Percentiles rank a stretch among this genome's conserved stretches.
Evolutionary conservation across 2,888 invertebrate genomes (phyloP).

Genomic region (Phyllotreta striolata): DNA sequence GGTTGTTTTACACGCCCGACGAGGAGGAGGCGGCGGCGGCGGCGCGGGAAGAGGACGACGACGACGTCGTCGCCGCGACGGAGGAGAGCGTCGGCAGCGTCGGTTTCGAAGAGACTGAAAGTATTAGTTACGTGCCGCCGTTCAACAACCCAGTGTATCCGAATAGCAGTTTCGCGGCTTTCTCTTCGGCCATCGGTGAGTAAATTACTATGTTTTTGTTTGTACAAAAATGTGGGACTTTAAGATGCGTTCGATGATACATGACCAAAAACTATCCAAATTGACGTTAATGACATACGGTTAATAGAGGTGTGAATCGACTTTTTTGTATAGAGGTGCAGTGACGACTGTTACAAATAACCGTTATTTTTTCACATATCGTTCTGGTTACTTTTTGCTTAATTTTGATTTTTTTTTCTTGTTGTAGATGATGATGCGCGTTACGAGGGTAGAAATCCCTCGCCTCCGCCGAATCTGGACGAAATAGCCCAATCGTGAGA

Average conservation of each 20-base stretch:
- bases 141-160: constrained; percentile 62
- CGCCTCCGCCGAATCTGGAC: constrained; percentile 58
- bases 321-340: too few species aligned
- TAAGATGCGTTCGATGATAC: too few species aligned
- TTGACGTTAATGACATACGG: too few species aligned
- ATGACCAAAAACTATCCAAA: too few species aligned
- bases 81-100: constrained; percentile 31
- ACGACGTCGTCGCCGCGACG: constrained; percentile 18
- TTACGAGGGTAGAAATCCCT: constrained; percentile 61
- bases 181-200: constrained; percentile 52
- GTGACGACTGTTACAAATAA: too few species aligned
- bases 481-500: constrained; percentile 41
- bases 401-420: constrained; percentile 34
- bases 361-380: constrained; percentile 2
- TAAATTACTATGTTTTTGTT: constrained; percentile 12
- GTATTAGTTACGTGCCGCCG: constrained; percentile 59
- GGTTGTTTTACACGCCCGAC: constrained; percentile 58
- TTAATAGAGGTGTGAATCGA: too few species aligned
- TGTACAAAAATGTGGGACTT: too few species aligned
- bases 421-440: constrained; percentile 58
- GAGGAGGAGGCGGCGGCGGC: constrained; percentile 51
- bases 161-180: constrained; percentile 57
- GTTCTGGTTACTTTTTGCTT: constrained; percentile 7
- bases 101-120: constrained; percentile 47
- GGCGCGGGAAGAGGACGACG: constrained; percentile 32